phyloP scores from a whole-genome alignment of 1,140 invertebrate species.

The Brachionus rubens region DNA sequence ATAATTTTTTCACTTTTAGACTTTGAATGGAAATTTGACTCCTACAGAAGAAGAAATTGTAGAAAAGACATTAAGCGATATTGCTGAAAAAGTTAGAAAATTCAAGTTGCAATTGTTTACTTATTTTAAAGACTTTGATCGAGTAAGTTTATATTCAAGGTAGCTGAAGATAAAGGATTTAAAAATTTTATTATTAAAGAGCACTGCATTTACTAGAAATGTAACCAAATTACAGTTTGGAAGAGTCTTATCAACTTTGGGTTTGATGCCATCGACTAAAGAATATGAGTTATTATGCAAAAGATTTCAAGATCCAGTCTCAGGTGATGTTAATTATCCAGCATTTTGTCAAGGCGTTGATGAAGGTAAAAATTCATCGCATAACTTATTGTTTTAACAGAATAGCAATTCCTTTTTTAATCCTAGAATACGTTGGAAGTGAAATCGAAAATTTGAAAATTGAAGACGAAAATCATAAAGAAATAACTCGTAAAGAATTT shows the following conservation, averaged over 20 bases:
- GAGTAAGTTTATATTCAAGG: constrained; percentile 51
- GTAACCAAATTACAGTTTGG: constrained; percentile 58
- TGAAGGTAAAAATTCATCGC: constrained; percentile 50
- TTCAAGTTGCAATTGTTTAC: constrained; percentile 56
- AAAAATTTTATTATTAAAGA: constrained; percentile 50
- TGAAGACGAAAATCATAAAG: constrained; percentile 50
- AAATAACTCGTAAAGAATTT: constrained; percentile 49
- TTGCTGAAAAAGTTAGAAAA: constrained; percentile 54
- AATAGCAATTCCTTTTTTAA: no score
- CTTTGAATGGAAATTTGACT: constrained; percentile 48
- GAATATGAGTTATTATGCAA: constrained; percentile 55
- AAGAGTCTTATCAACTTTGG: constrained; percentile 57
- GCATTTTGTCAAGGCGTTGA: constrained; percentile 60
- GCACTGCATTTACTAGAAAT: constrained; percentile 56
- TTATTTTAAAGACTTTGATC: constrained; percentile 61
- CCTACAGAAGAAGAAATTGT: constrained; percentile 52
- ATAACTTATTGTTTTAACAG: no score
- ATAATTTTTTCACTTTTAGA: constrained; percentile 28
- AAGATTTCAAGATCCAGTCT: constrained; percentile 58
- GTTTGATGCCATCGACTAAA: constrained; percentile 54
- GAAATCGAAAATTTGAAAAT: constrained; percentile 50
- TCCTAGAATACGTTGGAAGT: constrained; percentile 57
- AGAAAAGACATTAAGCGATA: constrained; percentile 50
- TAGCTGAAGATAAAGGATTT: neutral
- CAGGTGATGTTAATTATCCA: constrained; percentile 60